Base-by-base conservation (phyloP, 1,140 invertebrate species). In the Diabrotica virgifera region DNA sequence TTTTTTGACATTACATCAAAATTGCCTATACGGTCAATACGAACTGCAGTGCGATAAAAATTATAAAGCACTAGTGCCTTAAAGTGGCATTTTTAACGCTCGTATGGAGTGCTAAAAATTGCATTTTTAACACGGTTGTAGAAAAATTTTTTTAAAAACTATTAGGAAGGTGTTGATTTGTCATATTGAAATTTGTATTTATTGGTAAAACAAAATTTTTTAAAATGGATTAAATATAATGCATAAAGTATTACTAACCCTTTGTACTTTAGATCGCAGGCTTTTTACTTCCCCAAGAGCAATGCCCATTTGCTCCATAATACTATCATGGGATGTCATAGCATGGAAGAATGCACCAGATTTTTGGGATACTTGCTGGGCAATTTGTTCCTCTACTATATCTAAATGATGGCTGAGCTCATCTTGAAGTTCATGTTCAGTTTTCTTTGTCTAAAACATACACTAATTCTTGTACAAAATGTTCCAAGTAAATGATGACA, bases 311-410 rank as follows among this genome's bases (percentile, higher is more conserved):
- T 95, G 90, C 69, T 94, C 92, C 88, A 94, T 91, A 52, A 95
- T 87, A 10, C 89, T 89, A 81, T 98, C 95, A 80, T 98, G 95
- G 7, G 95, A 97, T 57, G 94, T 91, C 92, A 98, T 97, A 7
- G 95, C 95, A 80, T 95, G 90, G 78, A 98, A 98, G 83, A 98
- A 99, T 7, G 94, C 94, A 70, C 93, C 92, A 6, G 95, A 97
- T 79, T 96, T 95, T 66, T 92, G 88, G n/a, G 95, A 91, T 56
- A 98, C 96, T 83, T 98, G 95, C 71, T 92, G 89, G 0, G 95
- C 95, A 75, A 99, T 96, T 81, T 94, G 90, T 67, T 97, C 92
- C 82, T 99, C 96, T 37, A 98, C 92, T 55, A 94, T 89, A 82
- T 99, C 96, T 70, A 98, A 83, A 80, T 97, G 97, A 80, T 96